These are phyloP conservation scores for Odocoileus virginianus DNA, from an alignment of 2,113 vertebrate genomes.

Conservation along the genomic window DNA sequence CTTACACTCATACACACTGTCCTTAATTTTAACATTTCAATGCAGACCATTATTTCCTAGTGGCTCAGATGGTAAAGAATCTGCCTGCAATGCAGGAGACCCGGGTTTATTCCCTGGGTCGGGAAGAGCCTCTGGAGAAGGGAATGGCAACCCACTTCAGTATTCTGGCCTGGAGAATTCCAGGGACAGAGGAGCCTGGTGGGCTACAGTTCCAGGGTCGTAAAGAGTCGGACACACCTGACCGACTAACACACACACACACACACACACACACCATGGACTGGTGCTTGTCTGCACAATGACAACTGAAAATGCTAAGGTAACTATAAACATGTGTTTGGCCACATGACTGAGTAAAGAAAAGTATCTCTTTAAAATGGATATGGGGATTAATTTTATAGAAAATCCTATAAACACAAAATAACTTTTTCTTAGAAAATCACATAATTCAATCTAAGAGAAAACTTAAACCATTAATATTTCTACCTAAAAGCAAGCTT, in stretches of 20 bases:
- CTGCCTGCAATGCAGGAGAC: background rate
- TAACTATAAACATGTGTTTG: background rate
- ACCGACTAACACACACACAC: background rate
- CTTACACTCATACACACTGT: background rate
- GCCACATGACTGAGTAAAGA: background rate
- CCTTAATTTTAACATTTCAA: slow-evolving; percentile 23
- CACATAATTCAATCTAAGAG: background rate
- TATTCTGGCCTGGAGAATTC: background rate
- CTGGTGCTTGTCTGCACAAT: background rate
- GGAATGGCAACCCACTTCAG: background rate
- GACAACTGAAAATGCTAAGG: background rate
- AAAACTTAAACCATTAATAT: background rate
- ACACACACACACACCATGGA: background rate
- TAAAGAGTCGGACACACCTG: background rate
- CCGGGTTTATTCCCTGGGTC: background rate
- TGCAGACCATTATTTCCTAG: background rate
- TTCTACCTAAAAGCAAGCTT: background rate
- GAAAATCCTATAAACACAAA: slow-evolving; percentile 15
- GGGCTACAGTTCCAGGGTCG: background rate
- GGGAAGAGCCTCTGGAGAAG: background rate
- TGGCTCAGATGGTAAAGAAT: background rate
- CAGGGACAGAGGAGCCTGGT: background rate
- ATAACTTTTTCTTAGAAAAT: background rate
- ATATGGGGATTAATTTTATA: background rate
- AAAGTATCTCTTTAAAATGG: background rate